Percentiles rank a stretch among this genome's conserved stretches.
Evolutionary conservation across 1,140 invertebrate genomes (phyloP).

Genomic region (Bathynomus jamesi): DNA sequence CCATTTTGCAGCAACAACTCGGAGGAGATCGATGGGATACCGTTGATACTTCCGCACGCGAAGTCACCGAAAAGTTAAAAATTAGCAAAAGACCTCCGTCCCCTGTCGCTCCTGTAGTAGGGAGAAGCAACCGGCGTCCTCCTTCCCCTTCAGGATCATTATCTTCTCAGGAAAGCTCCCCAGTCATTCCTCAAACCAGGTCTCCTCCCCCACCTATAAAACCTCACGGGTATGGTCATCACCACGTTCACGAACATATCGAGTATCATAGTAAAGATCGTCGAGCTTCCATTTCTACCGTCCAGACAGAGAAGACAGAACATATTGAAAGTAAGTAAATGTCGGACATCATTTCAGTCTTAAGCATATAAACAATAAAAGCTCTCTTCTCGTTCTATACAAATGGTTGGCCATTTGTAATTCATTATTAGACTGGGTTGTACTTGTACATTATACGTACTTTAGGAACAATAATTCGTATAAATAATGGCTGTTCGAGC

Average conservation of each 20-base stretch:
- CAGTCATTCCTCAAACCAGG: conserved; percentile 44
- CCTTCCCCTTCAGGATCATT: conserved; percentile 39
- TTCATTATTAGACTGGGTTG: too few species aligned
- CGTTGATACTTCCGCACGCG: conserved; percentile 21
- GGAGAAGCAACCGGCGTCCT: conserved; percentile 9
- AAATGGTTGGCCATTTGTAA: too few species aligned
- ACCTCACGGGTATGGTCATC: conserved; percentile 42
- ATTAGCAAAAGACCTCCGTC: conserved; percentile 38
- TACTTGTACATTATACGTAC: too few species aligned
- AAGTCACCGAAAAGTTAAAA: conserved; percentile 28
- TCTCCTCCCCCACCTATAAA: conserved; percentile 63
- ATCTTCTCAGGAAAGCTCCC: conserved; percentile 44
- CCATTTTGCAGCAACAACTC: conserved; percentile 74
- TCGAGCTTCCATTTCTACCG: conserved; percentile 61
- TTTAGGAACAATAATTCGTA: too few species aligned
- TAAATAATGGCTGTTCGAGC: too few species aligned
- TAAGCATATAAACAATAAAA: too few species aligned
- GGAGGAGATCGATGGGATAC: conserved; percentile 46
- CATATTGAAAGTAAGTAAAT: conserved; percentile 60
- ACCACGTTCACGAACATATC: conserved; percentile 43
- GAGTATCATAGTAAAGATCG: conserved; percentile 44
- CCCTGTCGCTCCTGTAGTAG: conserved; percentile 30
- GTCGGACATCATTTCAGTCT: too few species aligned
- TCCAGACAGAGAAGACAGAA: conserved; percentile 61
- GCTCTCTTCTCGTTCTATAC: too few species aligned